These are phyloP conservation scores for Staurois parvus DNA, from an alignment of 2,797 vertebrate genomes.

Conservation along the genomic window DNA sequence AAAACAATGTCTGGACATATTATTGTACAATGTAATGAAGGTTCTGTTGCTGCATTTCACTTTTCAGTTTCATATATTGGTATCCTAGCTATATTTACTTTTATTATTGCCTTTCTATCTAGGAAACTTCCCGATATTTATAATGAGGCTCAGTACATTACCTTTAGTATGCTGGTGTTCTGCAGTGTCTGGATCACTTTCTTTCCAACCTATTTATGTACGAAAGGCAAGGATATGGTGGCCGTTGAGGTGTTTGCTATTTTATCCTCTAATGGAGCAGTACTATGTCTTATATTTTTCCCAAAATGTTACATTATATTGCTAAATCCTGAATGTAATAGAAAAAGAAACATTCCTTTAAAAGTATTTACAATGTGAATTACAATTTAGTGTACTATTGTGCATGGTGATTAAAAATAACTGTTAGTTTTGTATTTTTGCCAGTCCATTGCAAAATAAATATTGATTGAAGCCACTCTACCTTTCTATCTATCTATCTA, in stretches of 20 bases:
- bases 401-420: no score
- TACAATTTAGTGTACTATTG: no score
- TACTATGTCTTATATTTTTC: background rate
- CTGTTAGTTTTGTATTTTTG: no score
- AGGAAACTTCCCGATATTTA: constrained; percentile 25
- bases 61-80: background rate
- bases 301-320: constrained; percentile 10
- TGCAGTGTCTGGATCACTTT: background rate
- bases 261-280: background rate
- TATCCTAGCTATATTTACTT: background rate
- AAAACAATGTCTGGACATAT: background rate
- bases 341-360: background rate
- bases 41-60: background rate
- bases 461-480: no score
- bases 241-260: background rate
- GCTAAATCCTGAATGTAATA: background rate
- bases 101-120: constrained; percentile 14
- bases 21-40: constrained; percentile 10
- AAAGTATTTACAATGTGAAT: no score
- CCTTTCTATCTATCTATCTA: no score
- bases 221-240: background rate
- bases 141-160: background rate
- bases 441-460: no score
- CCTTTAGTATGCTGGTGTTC: background rate
- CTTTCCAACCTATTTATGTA: background rate